These are phyloP conservation scores for Rhinoraja longicauda DNA, from an alignment of 2,797 vertebrate genomes.

Conservation along the genomic window DNA sequence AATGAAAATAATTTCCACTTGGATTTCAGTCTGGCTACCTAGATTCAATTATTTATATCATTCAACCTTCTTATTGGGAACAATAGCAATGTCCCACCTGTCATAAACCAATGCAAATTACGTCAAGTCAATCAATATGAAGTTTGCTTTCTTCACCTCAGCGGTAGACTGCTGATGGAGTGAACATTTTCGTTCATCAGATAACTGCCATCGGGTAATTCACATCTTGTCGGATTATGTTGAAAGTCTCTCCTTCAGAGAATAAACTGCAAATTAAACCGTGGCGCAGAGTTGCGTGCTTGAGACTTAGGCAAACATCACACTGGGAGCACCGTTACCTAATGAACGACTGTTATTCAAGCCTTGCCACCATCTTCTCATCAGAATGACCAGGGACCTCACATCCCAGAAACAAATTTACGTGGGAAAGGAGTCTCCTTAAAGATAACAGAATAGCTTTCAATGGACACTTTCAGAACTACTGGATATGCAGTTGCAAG, in stretches of 20 bases:
- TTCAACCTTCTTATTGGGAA: constrained; percentile 6
- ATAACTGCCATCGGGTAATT: neutral
- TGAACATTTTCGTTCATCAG: constrained; percentile 11
- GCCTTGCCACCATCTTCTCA: neutral
- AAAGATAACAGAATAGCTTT: neutral
- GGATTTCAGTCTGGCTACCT: neutral
- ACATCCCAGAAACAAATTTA: neutral
- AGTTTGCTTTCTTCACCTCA: neutral
- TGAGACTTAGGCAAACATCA: neutral
- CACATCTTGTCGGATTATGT: neutral
- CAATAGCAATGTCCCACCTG: neutral
- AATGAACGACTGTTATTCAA: neutral
- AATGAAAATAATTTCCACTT: neutral
- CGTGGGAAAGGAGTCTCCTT: neutral
- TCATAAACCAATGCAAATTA: constrained; percentile 7
- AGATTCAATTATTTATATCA: neutral
- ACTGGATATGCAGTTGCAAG: neutral
- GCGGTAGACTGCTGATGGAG: neutral
- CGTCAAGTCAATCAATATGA: constrained; percentile 17
- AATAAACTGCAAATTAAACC: neutral
- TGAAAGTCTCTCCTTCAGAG: neutral
- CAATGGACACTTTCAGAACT: neutral
- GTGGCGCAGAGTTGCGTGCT: neutral
- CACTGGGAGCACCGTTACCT: neutral
- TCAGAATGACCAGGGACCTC: neutral